phyloP scores from a whole-genome alignment of 1,140 invertebrate species.

The Tetragnatha versicolor region DNA sequence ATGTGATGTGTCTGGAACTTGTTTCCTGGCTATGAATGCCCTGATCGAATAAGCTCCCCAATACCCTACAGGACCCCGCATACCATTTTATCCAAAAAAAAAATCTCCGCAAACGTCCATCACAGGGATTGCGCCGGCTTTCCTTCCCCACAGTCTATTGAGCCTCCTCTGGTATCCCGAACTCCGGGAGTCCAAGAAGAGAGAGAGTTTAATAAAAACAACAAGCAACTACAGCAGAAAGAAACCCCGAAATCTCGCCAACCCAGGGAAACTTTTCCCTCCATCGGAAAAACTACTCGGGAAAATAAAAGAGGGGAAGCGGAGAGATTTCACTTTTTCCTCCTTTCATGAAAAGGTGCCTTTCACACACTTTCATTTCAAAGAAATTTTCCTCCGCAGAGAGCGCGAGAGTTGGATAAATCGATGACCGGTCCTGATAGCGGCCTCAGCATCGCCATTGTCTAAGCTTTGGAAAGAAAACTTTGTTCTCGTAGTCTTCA shows the following conservation, averaged over 20 bases:
- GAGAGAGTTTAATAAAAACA: no score
- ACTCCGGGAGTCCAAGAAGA: no score
- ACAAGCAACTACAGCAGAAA: not conserved
- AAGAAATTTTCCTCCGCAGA: conserved; percentile 13
- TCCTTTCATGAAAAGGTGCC: not conserved
- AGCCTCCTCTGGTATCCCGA: no score
- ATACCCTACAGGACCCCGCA: no score
- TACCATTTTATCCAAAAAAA: no score
- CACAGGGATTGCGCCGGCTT: no score
- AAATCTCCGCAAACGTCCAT: no score
- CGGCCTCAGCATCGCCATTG: conserved; percentile 3
- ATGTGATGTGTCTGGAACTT: no score
- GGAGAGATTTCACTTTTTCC: not conserved
- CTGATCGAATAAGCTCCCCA: no score
- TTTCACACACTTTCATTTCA: conserved; percentile 31
- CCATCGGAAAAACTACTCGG: not conserved
- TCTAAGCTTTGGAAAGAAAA: conserved; percentile 9
- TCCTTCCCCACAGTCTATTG: not conserved
- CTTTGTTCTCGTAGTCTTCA: not conserved
- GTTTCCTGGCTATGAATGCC: no score
- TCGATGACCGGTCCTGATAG: conserved; percentile 1
- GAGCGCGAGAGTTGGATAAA: conserved; percentile 10
- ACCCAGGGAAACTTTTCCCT: conserved; percentile 4
- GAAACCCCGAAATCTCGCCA: not conserved
- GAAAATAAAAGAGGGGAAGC: not conserved